Percentiles rank a stretch among this genome's conserved stretches.
phyloP scores from a whole-genome alignment of 2,797 vertebrate species.

The Ctenopoma kingsleyae region DNA sequence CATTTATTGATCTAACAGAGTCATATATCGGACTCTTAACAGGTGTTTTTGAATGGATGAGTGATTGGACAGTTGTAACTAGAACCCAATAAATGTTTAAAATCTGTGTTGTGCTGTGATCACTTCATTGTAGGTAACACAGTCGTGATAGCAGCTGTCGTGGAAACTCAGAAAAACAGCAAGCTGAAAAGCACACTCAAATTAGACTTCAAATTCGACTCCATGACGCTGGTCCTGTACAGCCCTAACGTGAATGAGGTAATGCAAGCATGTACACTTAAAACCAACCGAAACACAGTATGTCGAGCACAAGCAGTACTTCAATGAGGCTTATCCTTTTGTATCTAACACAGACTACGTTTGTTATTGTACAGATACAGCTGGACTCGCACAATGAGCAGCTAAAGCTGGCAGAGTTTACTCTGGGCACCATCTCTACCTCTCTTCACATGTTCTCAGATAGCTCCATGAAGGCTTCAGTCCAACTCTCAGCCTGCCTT shows the following conservation, averaged over 20 bases:
- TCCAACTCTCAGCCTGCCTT: constrained; percentile 91
- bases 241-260: constrained; percentile 88
- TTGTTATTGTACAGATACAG: constrained; percentile 72
- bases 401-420: constrained; percentile 94
- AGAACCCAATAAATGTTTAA: constrained; percentile 3
- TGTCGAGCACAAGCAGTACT: not conserved
- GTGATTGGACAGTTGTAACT: too few relatives aligned
- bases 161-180: constrained; percentile 87
- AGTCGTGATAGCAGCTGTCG: constrained; percentile 93
- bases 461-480: constrained; percentile 89
- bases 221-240: constrained; percentile 91
- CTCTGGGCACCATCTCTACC: constrained; percentile 92
- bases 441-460: constrained; percentile 91
- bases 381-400: constrained; percentile 87
- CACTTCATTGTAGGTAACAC: constrained; percentile 84
- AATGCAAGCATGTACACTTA: constrained; percentile 21
- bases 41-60: too few relatives aligned
- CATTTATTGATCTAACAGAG: too few relatives aligned
- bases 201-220: constrained; percentile 93
- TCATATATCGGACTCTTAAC: too few relatives aligned
- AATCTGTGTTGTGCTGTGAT: constrained; percentile 12
- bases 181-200: constrained; percentile 91
- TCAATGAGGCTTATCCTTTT: not conserved
- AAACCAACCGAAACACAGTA: not conserved
- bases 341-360: not conserved